Percentiles rank a stretch among this genome's conserved stretches.
phyloP scores from a whole-genome alignment of 2,888 invertebrate species.

The Plebejus melissa region DNA sequence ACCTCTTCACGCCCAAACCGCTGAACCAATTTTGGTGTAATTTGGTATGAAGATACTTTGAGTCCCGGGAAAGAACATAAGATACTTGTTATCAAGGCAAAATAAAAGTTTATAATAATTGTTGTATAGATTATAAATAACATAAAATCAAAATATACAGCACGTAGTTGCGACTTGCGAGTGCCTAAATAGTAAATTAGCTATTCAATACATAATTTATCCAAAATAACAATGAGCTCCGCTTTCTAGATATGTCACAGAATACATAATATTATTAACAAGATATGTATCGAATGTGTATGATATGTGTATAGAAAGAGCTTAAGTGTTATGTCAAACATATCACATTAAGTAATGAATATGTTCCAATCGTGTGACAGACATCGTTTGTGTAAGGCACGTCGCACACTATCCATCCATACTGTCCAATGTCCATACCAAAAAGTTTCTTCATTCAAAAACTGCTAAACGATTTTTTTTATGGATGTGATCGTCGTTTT shows the following conservation, averaged over 20 bases:
- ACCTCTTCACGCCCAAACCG: too few species aligned
- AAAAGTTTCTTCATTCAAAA: neutral
- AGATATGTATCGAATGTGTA: slow-evolving; percentile 29
- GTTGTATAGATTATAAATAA: too few species aligned
- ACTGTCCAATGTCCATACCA: too few species aligned
- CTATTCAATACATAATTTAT: neutral
- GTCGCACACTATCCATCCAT: neutral
- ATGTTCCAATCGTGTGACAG: neutral
- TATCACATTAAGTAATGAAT: slow-evolving; percentile 7
- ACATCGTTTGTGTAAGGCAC: neutral
- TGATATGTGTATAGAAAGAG: slow-evolving; percentile 8
- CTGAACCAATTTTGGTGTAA: too few species aligned
- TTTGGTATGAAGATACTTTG: too few species aligned
- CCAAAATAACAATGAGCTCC: neutral
- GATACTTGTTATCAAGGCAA: too few species aligned
- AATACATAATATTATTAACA: too few species aligned
- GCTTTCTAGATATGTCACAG: neutral
- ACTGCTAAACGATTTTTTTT: neutral
- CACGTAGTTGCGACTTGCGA: too few species aligned
- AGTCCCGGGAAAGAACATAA: too few species aligned
- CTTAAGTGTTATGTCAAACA: slow-evolving; percentile 13
- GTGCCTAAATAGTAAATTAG: too few species aligned
- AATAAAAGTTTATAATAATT: too few species aligned
- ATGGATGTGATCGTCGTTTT: neutral
- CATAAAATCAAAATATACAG: too few species aligned